Conservation (phyloP, 2,888 invertebrate species). For the Drosophila niveifrons region DNA sequence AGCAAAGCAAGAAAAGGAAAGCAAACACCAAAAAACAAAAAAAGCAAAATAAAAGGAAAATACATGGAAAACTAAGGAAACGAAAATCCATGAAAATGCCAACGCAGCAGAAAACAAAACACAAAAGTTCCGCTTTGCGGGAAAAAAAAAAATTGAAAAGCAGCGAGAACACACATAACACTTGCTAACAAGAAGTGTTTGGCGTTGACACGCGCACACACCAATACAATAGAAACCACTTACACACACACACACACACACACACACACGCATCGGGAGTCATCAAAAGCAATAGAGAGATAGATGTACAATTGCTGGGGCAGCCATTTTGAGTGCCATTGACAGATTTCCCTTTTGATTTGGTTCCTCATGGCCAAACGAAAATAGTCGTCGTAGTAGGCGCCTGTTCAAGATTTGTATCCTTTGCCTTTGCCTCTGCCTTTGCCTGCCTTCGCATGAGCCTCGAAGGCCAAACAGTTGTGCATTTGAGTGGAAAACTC, state of each 20-base stretch:
- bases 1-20: constrained; percentile 5
- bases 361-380: constrained; percentile 25
- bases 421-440: constrained; percentile 5
- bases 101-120: constrained; percentile 60
- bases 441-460: too few relatives aligned
- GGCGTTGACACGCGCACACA: constrained; percentile 53
- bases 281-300: constrained; percentile 33
- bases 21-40: not conserved
- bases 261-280: constrained; percentile 1
- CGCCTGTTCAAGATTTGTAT: constrained; percentile 32
- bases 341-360: constrained; percentile 61
- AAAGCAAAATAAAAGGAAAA: constrained; percentile 1
- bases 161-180: constrained; percentile 55
- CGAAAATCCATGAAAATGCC: constrained; percentile 45
- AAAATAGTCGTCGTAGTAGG: constrained; percentile 17
- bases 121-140: constrained; percentile 21
- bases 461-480: constrained; percentile 16
- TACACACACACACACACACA: constrained; percentile 1
- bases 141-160: constrained; percentile 59
- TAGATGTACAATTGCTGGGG: constrained; percentile 46
- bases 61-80: constrained; percentile 16
- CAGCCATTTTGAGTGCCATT: constrained; percentile 58
- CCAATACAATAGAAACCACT: constrained; percentile 15
- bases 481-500: constrained; percentile 12
- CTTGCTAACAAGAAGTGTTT: constrained; percentile 73